phyloP scores from a whole-genome alignment of 2,113 vertebrate genomes.

The Silurus asotus region DNA sequence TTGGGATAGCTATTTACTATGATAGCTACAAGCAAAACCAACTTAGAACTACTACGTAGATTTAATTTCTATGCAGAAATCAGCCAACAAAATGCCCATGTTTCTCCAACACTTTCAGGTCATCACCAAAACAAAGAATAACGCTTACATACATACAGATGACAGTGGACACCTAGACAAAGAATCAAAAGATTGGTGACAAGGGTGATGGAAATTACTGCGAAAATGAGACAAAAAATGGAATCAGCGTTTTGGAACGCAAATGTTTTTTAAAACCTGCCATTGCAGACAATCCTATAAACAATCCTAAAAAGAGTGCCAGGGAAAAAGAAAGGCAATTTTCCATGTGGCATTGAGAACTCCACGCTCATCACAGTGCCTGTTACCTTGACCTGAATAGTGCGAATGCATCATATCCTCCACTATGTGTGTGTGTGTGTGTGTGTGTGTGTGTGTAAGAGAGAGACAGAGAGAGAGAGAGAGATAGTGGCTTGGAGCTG shows the following conservation, averaged over 20 bases:
- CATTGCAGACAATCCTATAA: background rate
- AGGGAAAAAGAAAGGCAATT: background rate
- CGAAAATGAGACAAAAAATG: background rate
- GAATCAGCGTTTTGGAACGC: background rate
- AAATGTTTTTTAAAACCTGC: background rate
- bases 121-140: background rate
- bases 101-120: no score
- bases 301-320: background rate
- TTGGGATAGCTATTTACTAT: background rate
- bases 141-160: background rate
- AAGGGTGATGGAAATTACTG: background rate
- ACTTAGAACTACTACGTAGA: background rate
- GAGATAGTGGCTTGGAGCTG: constrained; percentile 1
- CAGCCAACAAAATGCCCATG: background rate
- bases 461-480: background rate
- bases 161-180: background rate
- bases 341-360: constrained; percentile 9
- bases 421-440: background rate
- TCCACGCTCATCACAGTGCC: constrained; percentile 7
- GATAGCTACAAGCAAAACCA: background rate
- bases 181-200: background rate
- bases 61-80: background rate
- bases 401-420: background rate
- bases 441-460: background rate
- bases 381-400: constrained; percentile 1